These are phyloP conservation scores for Spea hammondii DNA, from an alignment of 2,797 vertebrate species.

Conservation along the genomic window DNA sequence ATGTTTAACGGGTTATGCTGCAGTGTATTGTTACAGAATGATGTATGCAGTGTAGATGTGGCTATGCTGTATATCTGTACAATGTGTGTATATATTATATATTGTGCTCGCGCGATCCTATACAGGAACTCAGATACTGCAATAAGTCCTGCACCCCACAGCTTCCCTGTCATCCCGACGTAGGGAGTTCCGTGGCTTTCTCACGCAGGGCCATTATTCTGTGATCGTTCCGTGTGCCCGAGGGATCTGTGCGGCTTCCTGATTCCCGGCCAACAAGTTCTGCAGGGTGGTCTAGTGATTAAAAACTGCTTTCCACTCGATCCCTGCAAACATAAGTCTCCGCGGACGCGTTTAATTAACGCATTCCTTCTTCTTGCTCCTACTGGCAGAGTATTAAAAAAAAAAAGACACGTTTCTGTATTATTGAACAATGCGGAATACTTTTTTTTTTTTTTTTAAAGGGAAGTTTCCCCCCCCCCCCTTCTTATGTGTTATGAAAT, in stretches of 20 bases:
- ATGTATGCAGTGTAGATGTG: too few relatives aligned
- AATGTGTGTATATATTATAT: too few relatives aligned
- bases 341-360: slow-evolving; percentile 22
- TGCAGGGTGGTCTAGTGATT: slow-evolving; percentile 43
- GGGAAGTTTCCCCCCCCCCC: too few relatives aligned
- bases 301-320: slow-evolving; percentile 25
- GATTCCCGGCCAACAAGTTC: slow-evolving; percentile 10
- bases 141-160: not conserved
- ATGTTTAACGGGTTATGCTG: too few relatives aligned
- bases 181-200: not conserved
- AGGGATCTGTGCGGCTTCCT: slow-evolving; percentile 14
- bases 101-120: too few relatives aligned
- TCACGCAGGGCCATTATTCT: not conserved
- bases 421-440: too few relatives aligned
- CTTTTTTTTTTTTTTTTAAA: too few relatives aligned
- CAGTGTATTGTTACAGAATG: too few relatives aligned
- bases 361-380: not conserved
- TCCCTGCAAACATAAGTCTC: slow-evolving; percentile 15
- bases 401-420: too few relatives aligned
- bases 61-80: too few relatives aligned
- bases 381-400: too few relatives aligned
- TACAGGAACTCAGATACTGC: not conserved
- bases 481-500: too few relatives aligned
- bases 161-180: not conserved
- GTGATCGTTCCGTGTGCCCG: not conserved